These are phyloP conservation scores for Leptinotarsa defecta DNA, from an alignment of 1,140 invertebrate species.

Conservation along the genomic window DNA sequence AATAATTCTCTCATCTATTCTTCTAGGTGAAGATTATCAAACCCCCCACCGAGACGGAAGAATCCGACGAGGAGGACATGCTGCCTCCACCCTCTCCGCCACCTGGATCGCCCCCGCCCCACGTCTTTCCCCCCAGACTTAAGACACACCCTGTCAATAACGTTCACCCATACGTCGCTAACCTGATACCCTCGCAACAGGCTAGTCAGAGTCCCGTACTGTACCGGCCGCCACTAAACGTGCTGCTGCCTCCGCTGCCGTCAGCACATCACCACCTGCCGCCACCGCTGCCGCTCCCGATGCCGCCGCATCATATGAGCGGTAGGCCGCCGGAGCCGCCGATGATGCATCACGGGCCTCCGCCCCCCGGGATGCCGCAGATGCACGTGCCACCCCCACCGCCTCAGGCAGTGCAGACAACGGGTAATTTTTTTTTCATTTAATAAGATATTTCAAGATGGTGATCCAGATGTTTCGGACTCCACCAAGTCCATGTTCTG, in stretches of 20 bases:
- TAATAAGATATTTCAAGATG: not conserved
- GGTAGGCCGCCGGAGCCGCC: not conserved
- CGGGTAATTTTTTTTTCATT: not conserved
- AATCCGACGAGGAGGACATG: constrained; percentile 60
- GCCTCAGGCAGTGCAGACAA: not conserved
- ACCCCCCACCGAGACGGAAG: constrained; percentile 17
- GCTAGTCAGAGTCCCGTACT: not conserved
- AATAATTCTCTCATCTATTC: not conserved
- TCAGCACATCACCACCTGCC: constrained; percentile 19
- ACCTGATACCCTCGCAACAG: constrained; percentile 1
- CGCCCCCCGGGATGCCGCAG: not conserved
- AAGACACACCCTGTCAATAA: constrained; percentile 50
- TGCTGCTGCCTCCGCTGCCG: constrained; percentile 25
- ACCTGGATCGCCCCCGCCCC: constrained; percentile 62
- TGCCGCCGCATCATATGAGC: constrained; percentile 17
- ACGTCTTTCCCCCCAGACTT: constrained; percentile 59
- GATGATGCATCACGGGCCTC: not conserved
- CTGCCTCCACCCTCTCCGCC: constrained; percentile 63
- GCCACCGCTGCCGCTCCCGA: constrained; percentile 4
- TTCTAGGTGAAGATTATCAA: constrained; percentile 43
- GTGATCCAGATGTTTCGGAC: not conserved
- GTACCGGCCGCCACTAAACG: constrained; percentile 11
- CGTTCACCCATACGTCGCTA: constrained; percentile 38
- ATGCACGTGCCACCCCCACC: constrained; percentile 7
- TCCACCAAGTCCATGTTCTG: not conserved